Evolutionary conservation across 2,888 invertebrate species (phyloP), one percentile per base, ranked within the genome.

Genomic region (Meiosimyza platycephala): DNA sequence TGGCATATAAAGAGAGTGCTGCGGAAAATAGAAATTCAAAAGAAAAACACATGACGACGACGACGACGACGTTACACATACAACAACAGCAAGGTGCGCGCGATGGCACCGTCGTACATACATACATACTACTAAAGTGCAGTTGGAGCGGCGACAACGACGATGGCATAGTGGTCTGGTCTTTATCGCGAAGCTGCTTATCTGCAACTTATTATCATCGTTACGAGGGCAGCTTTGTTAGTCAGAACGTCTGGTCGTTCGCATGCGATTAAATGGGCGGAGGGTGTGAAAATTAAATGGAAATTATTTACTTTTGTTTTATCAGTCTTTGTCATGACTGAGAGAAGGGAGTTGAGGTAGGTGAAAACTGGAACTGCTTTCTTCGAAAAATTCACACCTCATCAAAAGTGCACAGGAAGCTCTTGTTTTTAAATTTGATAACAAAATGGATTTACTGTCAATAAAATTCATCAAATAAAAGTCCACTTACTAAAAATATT

Each of bases 1-100:
- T 72, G 54, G 69, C 55, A 40, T 1, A 40, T 9, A 72, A 62
- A 48, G 64, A 71, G 64, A 76, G 72, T 28, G 57, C 47, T 18
- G n/a, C 12, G 51, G 22, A 67, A 59, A 47, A 57, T 60, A 52
- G 66, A 52, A 65, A 52, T 59, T 72, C 59, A 60, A 52, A 47
- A 74, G 33, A 65, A 62, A 62, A 66, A 62, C n/a, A 54, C 51
- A 72, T 63, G 64, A 47, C 28, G 2, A 22, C 22, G 64, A 47
- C 28, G 2, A 22, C 22, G 28, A 28, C 18, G 64, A 69, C 6
- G 48, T 48, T 6, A 57, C 57, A 50, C 33, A 62, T 54, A 71
- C 72, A 72, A 72, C 66, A 51, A 6, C 57, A 57, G 57, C 57
- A 18, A 40, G 28, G 28, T 15, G 28, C 57, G 5, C 22, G 28